Percentiles rank a stretch among this genome's conserved stretches.
Conservation (phyloP, 2,113 vertebrate species). For the Odontesthes bonariensis region DNA sequence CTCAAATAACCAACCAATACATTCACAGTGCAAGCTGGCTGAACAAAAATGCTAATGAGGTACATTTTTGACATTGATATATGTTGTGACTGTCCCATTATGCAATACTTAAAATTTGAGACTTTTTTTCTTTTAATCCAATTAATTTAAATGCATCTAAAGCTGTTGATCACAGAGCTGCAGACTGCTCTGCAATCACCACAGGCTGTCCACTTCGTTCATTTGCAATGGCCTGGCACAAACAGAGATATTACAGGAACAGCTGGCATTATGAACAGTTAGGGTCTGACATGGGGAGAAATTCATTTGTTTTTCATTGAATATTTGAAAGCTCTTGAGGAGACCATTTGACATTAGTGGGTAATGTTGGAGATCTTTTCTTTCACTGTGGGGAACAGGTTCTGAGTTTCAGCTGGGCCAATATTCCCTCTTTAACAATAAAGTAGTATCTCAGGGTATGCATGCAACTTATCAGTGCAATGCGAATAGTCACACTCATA, state of each 20-base stretch:
- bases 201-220: not conserved
- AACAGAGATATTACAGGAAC: not conserved
- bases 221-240: not conserved
- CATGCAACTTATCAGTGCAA: not conserved
- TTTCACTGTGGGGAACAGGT: not conserved
- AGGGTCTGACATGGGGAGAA: not conserved
- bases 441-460: not conserved
- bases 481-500: not conserved
- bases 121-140: not conserved
- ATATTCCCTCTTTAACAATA: not conserved
- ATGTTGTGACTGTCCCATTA: not conserved
- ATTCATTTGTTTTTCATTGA: not conserved
- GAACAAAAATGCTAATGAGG: not conserved
- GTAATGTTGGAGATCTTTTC: not conserved
- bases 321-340: not conserved
- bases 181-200: not conserved
- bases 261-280: constrained; percentile 2
- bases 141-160: not conserved
- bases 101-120: not conserved
- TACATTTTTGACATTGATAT: not conserved
- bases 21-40: not conserved
- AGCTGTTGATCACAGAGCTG: constrained; percentile 5
- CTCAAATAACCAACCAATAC: no score
- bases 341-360: not conserved
- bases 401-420: not conserved